A percentile compares a stretch with the other conserved stretches of the same genome.
phyloP scores from a whole-genome alignment of 2,113 vertebrate genomes.

The Notothenia coriiceps region DNA sequence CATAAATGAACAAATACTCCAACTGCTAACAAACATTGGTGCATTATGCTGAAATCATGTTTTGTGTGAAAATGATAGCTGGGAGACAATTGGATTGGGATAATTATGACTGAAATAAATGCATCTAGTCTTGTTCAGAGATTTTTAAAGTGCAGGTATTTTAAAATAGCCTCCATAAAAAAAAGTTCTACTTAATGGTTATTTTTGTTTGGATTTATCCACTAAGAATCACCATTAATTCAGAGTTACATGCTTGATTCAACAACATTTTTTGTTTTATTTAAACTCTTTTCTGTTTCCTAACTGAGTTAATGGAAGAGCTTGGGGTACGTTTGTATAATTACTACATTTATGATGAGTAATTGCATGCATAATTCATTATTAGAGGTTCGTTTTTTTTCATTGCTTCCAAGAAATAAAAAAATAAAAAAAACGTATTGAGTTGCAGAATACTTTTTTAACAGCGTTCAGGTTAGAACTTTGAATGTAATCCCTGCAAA shows the following conservation, averaged over 20 bases:
- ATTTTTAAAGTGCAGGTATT: neutral
- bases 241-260: conserved; percentile 11
- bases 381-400: conserved; percentile 8
- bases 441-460: conserved; percentile 8
- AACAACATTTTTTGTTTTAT: conserved; percentile 15
- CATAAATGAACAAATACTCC: neutral
- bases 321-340: conserved; percentile 34
- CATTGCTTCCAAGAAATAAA: conserved; percentile 39
- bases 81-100: neutral
- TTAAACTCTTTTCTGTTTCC: conserved; percentile 7
- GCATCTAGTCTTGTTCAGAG: neutral
- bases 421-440: neutral
- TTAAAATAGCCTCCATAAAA: neutral
- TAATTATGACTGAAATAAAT: neutral
- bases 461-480: neutral
- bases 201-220: neutral
- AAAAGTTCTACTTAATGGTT: neutral
- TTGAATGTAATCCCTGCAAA: neutral
- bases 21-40: neutral
- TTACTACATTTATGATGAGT: conserved; percentile 58
- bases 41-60: neutral
- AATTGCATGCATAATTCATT: conserved; percentile 67
- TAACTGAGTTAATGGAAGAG: conserved; percentile 32
- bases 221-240: conserved; percentile 24
- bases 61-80: neutral